Base-by-base conservation (phyloP, 2,888 invertebrate species). In the Blomia tropicalis region DNA sequence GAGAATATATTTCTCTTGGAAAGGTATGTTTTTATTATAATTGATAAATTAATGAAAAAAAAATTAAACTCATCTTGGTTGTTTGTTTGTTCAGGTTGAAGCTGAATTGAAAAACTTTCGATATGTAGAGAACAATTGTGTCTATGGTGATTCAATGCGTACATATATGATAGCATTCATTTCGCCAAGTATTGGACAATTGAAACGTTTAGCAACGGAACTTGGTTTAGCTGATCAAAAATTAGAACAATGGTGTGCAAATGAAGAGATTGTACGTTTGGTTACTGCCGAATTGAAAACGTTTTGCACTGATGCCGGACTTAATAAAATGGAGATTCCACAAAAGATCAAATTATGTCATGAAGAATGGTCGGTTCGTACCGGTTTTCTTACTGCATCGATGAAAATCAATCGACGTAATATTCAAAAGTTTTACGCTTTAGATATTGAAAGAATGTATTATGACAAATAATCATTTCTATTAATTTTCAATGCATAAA, bases 1-100 rank as follows among this genome's bases (percentile, higher is more conserved):
- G 96, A 67, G 98, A 98, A 76, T 98, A 98, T 75, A 89, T 98
- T 23, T 95, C 95, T 0, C 79, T 98, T 58, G 93, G 92, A 66
- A 93, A 92, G 31, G 66, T 66, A 60, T 17, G 63, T 47, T 17
- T 43, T n/a, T n/a, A n/a, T 23, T 14, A 32, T 32, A 32, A 32
- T 32, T 32, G 14, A 7, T n/a, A n/a, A n/a, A n/a, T n/a, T n/a
- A n/a, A n/a, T 53, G 23, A 29, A 25, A 23, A 27, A 31, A 56
- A 27, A 56, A n/a, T 31, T 5, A 27, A 29, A 5, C n/a, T 29
- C 30, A 56, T 11, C 32, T 17, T 23, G 17, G 29, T 43, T 25
- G 14, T 58, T 36, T n/a, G 14, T 31, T 29, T 31, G 22, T 19
- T 19, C 17, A 64, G 64, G 61, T 65, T 14, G 65, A 65, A 47